phyloP scores from a whole-genome alignment of 2,888 invertebrate species.

The Choristoneura rosaceana region DNA sequence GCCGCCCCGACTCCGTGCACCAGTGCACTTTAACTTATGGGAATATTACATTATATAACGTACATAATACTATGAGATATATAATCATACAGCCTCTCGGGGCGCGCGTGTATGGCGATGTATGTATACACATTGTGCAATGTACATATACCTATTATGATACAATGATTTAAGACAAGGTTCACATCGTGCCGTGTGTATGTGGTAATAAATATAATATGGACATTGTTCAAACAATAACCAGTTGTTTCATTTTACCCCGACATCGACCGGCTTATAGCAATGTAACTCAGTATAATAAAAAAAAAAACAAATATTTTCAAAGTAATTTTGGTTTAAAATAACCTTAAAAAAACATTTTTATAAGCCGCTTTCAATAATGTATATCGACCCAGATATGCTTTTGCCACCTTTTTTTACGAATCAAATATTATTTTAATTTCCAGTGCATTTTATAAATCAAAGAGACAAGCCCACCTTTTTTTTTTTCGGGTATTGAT shows the following conservation, averaged over 20 bases:
- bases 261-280: not conserved
- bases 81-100: slow-evolving; percentile 86
- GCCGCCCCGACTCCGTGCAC: slow-evolving; percentile 85
- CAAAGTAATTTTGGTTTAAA: no score
- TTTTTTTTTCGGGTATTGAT: no score
- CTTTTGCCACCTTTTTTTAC: no score
- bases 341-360: not conserved
- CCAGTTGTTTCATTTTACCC: slow-evolving; percentile 79
- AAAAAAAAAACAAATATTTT: no score
- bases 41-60: slow-evolving; percentile 86
- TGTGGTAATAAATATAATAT: slow-evolving; percentile 95
- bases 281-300: not conserved
- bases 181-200: slow-evolving; percentile 96
- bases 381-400: no score
- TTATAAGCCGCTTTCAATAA: not conserved
- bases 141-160: slow-evolving; percentile 90
- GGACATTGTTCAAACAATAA: slow-evolving; percentile 94
- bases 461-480: no score
- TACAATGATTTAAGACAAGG: slow-evolving; percentile 93
- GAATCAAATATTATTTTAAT: no score
- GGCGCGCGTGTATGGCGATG: slow-evolving; percentile 88
- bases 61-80: slow-evolving; percentile 85
- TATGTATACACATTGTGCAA: slow-evolving; percentile 90
- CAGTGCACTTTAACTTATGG: slow-evolving; percentile 86
- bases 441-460: no score